phyloP scores from a whole-genome alignment of 2,113 vertebrate species.

The Synchiropus splendidus region DNA sequence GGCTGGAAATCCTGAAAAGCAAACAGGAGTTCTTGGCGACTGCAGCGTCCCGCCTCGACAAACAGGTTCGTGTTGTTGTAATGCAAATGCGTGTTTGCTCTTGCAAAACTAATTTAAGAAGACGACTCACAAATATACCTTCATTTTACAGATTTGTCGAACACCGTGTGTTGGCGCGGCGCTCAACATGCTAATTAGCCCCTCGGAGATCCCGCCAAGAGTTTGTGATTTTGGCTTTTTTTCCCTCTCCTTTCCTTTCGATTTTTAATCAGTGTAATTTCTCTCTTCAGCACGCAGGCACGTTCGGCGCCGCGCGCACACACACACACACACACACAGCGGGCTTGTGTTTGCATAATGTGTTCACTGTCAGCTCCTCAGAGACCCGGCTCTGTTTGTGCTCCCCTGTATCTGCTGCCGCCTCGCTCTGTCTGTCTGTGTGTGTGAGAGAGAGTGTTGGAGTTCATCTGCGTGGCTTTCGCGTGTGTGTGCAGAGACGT shows the following conservation, averaged over 20 bases:
- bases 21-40: constrained; percentile 25
- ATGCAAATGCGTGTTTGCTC: background rate
- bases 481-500: constrained; percentile 42
- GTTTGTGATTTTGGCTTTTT: constrained; percentile 53
- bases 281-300: constrained; percentile 57
- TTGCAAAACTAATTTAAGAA: constrained; percentile 10
- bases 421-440: constrained; percentile 16
- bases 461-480: constrained; percentile 40
- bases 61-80: background rate
- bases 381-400: constrained; percentile 60
- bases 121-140: constrained; percentile 31
- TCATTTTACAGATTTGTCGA: constrained; percentile 48
- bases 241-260: constrained; percentile 13
- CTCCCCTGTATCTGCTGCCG: constrained; percentile 47
- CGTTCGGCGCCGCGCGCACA: constrained; percentile 25
- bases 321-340: constrained; percentile 5
- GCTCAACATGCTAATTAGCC: constrained; percentile 63
- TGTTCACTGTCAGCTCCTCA: constrained; percentile 59
- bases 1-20: constrained; percentile 12
- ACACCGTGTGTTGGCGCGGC: constrained; percentile 39
- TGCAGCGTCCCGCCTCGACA: too few relatives aligned
- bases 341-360: constrained; percentile 65
- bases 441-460: constrained; percentile 17
- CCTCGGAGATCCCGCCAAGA: constrained; percentile 64
- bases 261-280: constrained; percentile 68